Conservation (phyloP, 2,797 vertebrate species). For the Rhinogobio ventralis region DNA sequence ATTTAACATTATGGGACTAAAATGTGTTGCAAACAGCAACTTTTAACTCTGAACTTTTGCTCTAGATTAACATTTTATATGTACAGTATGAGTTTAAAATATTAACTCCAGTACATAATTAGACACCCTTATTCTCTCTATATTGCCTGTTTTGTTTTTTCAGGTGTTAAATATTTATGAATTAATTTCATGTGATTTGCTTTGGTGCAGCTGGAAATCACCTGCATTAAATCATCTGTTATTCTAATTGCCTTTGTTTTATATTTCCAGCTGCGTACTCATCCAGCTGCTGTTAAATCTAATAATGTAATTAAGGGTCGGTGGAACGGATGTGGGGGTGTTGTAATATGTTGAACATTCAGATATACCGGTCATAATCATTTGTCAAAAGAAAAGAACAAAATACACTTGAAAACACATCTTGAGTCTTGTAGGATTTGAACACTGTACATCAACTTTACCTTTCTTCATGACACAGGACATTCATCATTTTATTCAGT, state of each 20-base stretch:
- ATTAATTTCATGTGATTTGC: conserved; percentile 20
- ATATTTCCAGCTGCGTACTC: conserved; percentile 29
- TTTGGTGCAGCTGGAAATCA: neutral
- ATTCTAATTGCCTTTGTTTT: conserved; percentile 12
- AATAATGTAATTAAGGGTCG: conserved; percentile 22
- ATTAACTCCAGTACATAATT: neutral
- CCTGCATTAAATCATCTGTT: neutral
- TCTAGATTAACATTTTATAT: conserved; percentile 16
- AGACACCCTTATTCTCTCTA: neutral
- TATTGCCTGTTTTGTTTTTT: neutral
- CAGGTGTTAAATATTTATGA: conserved; percentile 19
- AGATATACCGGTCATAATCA: neutral
- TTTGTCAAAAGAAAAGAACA: conserved; percentile 1
- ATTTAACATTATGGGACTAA: neutral
- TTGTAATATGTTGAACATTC: conserved; percentile 22
- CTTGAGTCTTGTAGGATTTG: neutral
- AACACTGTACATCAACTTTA: neutral
- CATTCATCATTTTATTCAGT: neutral
- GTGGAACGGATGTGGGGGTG: neutral
- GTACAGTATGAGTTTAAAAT: neutral
- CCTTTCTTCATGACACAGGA: neutral
- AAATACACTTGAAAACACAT: neutral
- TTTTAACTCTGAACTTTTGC: too few species aligned
- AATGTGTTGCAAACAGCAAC: neutral
- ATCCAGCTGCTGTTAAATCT: conserved; percentile 14